Base-by-base conservation (phyloP, 2,888 invertebrate genomes). In the Morpho deidamia region DNA sequence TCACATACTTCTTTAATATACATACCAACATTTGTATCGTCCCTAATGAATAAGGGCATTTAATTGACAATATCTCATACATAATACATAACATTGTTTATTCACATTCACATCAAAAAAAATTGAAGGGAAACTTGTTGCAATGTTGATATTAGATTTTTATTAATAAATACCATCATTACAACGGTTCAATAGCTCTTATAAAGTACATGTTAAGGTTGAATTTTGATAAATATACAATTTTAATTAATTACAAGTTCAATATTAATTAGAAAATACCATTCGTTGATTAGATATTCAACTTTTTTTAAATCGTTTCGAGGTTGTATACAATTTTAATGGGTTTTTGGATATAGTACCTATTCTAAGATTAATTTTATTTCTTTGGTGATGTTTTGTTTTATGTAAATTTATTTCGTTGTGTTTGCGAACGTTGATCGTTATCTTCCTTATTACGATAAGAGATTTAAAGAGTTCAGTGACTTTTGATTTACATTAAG, bases 251-350 rank as follows among this genome's bases (percentile, higher is more conserved):
- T 46, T 14, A 11, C 23, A 23, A n/a, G 38, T 38, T 8, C 38
- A 38, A 38, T 38, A 46, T 45, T 46, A 46, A 46, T 38, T 39
- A 46, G 11, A 32, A 11, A 46, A 46, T 38, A 7, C 46, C 38
- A 39, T 39, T 46, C 37, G 46, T 46, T 39, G 14, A 39, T 46
- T 39, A 23, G 23, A 23, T 4, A 11, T n/a, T 41, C 8, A 41
- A 41, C 8, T 41, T 8, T 11, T 41, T 12, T 12, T 5, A 0
- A 41, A 12, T 11, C 14, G n/a, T 11, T 9, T 41, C 9, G 7
- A 40, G 12, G 40, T 40, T 8, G 11, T 40, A n/a, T 11, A 40
- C 40, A 40, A 40, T n/a, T 11, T n/a, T n/a, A 40, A 40, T 23
- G 23, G 23, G 23, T 23, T 23, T 23, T 23, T 23, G 23, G 23